These are phyloP conservation scores for Neosilurus hyrtlii DNA, from an alignment of 2,797 vertebrate species.

Conservation along the genomic window DNA sequence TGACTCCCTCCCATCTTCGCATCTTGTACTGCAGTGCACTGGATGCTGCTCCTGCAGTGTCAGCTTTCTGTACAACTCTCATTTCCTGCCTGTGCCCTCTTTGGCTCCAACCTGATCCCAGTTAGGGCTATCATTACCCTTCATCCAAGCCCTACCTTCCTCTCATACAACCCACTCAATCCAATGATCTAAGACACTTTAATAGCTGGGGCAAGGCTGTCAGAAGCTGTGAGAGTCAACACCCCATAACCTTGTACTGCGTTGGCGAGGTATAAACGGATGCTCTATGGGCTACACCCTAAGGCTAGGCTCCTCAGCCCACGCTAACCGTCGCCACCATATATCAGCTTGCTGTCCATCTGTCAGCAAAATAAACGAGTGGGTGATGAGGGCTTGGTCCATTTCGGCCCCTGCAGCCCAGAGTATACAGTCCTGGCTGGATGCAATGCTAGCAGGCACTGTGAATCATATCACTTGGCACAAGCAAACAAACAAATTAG, in stretches of 20 bases:
- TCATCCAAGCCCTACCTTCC: slow-evolving; percentile 5
- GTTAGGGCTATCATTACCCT: slow-evolving; percentile 45
- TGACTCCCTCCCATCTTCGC: slow-evolving; percentile 27
- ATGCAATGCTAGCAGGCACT: slow-evolving; percentile 37
- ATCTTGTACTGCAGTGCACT: slow-evolving; percentile 27
- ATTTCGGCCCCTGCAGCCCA: slow-evolving; percentile 30
- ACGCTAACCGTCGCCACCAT: slow-evolving; percentile 37
- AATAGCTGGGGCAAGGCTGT: slow-evolving; percentile 47
- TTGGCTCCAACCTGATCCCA: slow-evolving; percentile 41
- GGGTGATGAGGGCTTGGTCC: slow-evolving; percentile 37
- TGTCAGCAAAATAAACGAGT: slow-evolving; percentile 38
- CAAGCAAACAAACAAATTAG: slow-evolving; percentile 53
- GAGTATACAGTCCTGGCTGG: slow-evolving; percentile 48
- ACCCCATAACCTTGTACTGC: slow-evolving; percentile 33
- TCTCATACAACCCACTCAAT: slow-evolving; percentile 35
- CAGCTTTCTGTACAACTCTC: slow-evolving; percentile 52
- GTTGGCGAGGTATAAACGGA: slow-evolving; percentile 35
- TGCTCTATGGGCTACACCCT: slow-evolving; percentile 39
- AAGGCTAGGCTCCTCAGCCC: slow-evolving; percentile 30
- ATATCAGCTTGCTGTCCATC: slow-evolving; percentile 35
- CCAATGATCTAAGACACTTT: slow-evolving; percentile 29
- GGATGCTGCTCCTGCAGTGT: slow-evolving; percentile 43
- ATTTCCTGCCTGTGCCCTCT: slow-evolving; percentile 51
- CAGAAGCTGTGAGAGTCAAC: slow-evolving; percentile 49
- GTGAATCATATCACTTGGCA: slow-evolving; percentile 54